phyloP scores from a whole-genome alignment of 2,113 vertebrate species.

The Channa argus region DNA sequence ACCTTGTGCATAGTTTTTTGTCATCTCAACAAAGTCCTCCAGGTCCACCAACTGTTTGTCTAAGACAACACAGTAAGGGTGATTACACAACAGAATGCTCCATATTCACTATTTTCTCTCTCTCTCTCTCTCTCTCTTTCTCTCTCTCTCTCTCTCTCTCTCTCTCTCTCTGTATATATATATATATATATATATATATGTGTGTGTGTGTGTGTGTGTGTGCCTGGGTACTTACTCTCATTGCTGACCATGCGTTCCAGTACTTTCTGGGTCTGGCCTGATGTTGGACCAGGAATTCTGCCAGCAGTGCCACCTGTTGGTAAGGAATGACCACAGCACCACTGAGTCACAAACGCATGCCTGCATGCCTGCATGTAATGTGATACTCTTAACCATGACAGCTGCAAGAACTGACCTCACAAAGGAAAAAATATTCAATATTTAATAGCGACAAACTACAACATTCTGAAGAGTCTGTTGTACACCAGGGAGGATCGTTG shows the following conservation, averaged over 20 bases:
- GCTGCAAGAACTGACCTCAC: constrained; percentile 52
- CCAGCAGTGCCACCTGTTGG: constrained; percentile 82
- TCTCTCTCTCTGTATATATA: too few relatives aligned
- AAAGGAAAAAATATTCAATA: constrained; percentile 26
- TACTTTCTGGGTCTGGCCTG: constrained; percentile 89
- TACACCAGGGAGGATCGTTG: background rate
- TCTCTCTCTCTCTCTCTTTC: background rate
- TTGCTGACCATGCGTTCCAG: constrained; percentile 90
- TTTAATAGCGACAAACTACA: constrained; percentile 10
- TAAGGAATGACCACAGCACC: constrained; percentile 37
- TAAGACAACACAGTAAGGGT: constrained; percentile 52
- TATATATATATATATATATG: too few relatives aligned
- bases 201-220: too few relatives aligned
- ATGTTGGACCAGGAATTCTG: constrained; percentile 83
- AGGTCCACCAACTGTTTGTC: constrained; percentile 88
- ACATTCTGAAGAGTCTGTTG: background rate
- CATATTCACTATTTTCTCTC: background rate
- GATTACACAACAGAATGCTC: background rate
- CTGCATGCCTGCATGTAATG: constrained; percentile 25
- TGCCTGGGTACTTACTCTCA: constrained; percentile 86
- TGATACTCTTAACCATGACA: constrained; percentile 50
- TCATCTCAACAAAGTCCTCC: constrained; percentile 97
- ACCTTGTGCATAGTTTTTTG: constrained; percentile 92
- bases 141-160: too few relatives aligned
- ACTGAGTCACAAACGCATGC: constrained; percentile 25